Conservation (phyloP, 2,888 invertebrate species). For the Phrixothrix hirtus region DNA sequence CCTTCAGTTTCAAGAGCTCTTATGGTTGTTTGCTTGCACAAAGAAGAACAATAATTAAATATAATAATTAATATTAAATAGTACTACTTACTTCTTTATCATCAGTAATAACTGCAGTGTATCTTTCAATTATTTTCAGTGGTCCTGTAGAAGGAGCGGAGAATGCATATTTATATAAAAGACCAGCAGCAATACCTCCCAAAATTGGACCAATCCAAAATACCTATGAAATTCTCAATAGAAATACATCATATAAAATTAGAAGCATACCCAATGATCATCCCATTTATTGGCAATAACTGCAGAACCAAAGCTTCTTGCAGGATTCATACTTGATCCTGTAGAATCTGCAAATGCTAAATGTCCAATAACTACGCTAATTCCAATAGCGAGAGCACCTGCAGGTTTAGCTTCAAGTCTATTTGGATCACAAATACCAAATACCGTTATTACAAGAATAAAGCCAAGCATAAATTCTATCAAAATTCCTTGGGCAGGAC, state of each 20-base stretch:
- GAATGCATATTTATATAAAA: slow-evolving; percentile 74
- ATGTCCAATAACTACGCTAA: slow-evolving; percentile 84
- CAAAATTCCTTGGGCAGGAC: slow-evolving; percentile 80
- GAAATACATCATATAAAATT: not conserved
- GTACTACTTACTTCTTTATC: slow-evolving; percentile 68
- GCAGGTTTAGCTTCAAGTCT: slow-evolving; percentile 79
- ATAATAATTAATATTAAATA: not conserved
- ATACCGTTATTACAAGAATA: slow-evolving; percentile 86
- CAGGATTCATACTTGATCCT: slow-evolving; percentile 92
- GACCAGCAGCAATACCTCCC: slow-evolving; percentile 77
- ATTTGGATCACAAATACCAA: slow-evolving; percentile 81
- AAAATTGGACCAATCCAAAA: slow-evolving; percentile 89
- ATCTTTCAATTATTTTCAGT: slow-evolving; percentile 57
- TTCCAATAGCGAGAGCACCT: slow-evolving; percentile 85
- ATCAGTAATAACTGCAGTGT: slow-evolving; percentile 62
- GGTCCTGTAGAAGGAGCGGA: slow-evolving; percentile 56
- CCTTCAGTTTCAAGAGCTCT: slow-evolving; percentile 22
- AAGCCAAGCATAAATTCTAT: slow-evolving; percentile 90
- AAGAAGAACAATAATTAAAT: slow-evolving; percentile 3
- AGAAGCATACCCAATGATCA: slow-evolving; percentile 78
- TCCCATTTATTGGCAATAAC: slow-evolving; percentile 74
- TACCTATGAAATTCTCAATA: slow-evolving; percentile 64
- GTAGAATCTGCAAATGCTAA: slow-evolving; percentile 82
- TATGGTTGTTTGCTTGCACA: slow-evolving; percentile 23
- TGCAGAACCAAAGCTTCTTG: slow-evolving; percentile 85